A percentile compares a stretch with the other conserved stretches of the same genome.
phyloP scores from a whole-genome alignment of 2,113 vertebrate genomes.

The Irena cyanogastra region DNA sequence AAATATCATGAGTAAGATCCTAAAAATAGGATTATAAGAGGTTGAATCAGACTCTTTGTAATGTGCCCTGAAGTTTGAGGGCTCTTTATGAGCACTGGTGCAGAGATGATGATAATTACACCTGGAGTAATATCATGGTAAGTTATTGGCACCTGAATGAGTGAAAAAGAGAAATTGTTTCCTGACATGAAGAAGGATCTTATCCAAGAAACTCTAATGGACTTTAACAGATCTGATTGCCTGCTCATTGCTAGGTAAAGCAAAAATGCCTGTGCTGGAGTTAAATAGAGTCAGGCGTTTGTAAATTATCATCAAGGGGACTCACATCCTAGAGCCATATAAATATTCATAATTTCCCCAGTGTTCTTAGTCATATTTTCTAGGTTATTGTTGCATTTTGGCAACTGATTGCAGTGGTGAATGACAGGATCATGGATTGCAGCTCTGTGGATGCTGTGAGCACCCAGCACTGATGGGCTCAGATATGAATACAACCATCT shows the following conservation, averaged over 20 bases:
- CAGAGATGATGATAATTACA: not conserved
- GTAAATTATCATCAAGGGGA: not conserved
- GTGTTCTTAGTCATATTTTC: not conserved
- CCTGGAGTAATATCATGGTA: not conserved
- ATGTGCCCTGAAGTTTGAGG: not conserved
- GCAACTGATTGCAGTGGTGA: not conserved
- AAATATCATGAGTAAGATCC: not conserved
- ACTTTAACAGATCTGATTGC: not conserved
- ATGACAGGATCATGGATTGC: not conserved
- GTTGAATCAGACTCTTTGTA: slow-evolving; percentile 4
- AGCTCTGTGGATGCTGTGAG: not conserved
- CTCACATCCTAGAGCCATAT: not conserved
- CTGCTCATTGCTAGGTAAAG: not conserved
- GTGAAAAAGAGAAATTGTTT: not conserved
- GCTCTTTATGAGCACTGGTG: not conserved
- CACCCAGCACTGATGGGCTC: not conserved
- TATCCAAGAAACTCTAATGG: not conserved
- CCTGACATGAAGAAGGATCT: not conserved
- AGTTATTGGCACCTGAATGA: not conserved
- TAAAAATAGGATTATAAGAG: not conserved
- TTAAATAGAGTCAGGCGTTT: not conserved
- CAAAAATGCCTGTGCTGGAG: not conserved
- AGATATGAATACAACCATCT: not conserved
- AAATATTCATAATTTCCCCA: not conserved
- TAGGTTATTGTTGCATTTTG: not conserved